Evolutionary conservation across 2,797 vertebrate genomes (phyloP).

Genomic region (Rhodeus uyekii): DNA sequence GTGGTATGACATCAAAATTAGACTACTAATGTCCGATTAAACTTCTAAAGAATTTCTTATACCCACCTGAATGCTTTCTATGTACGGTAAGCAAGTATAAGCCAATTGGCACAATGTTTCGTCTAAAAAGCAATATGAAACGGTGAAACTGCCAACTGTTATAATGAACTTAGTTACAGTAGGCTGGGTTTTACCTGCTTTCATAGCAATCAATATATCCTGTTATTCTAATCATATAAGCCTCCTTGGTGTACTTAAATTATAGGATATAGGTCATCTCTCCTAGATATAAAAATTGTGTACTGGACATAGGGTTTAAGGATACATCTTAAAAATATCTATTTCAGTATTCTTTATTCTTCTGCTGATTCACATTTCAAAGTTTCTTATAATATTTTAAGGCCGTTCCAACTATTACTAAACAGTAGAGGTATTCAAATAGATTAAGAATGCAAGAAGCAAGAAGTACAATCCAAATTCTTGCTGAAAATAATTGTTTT

Average conservation of each 20-base stretch:
- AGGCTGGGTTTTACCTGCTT: background rate
- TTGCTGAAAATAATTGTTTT: no score
- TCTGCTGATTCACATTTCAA: background rate
- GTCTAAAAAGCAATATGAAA: background rate
- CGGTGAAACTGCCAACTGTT: background rate
- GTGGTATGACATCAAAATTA: no score
- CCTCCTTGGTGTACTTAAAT: background rate
- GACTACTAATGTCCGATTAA: background rate
- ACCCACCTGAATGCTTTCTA: background rate
- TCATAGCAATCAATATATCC: background rate
- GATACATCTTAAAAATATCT: background rate
- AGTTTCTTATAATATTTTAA: background rate
- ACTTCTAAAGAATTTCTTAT: background rate
- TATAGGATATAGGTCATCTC: background rate
- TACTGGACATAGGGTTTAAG: background rate
- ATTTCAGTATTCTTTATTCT: background rate
- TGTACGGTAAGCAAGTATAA: background rate
- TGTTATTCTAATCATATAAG: background rate
- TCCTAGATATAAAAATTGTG: background rate
- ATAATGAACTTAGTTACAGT: background rate
- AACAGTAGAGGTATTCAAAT: background rate
- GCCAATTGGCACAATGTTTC: background rate
- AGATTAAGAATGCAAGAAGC: background rate
- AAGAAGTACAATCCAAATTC: background rate
- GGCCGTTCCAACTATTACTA: background rate